Conservation (phyloP, 2,888 invertebrate species). For the Dorcus hopei region DNA sequence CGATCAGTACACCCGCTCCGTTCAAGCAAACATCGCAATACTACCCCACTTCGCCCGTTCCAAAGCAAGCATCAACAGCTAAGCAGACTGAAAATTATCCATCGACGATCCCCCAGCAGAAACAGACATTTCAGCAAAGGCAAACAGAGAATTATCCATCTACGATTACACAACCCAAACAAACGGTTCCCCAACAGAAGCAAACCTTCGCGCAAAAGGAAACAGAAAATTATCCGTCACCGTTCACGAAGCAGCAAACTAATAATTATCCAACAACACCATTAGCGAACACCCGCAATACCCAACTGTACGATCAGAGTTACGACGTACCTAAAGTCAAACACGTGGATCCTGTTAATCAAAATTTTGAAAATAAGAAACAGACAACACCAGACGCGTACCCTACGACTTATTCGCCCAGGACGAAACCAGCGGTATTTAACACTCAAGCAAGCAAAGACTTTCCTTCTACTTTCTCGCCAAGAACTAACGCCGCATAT, state of each 20-base stretch:
- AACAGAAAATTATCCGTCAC: constrained; percentile 26
- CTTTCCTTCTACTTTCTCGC: constrained; percentile 41
- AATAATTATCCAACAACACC: constrained; percentile 29
- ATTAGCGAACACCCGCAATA: constrained; percentile 10
- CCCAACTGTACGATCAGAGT: constrained; percentile 12
- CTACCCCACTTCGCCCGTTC: constrained; percentile 27
- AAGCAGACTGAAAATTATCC: constrained; percentile 25
- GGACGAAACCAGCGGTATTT: constrained; percentile 20
- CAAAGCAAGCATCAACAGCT: constrained; percentile 14
- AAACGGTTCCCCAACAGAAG: constrained; percentile 21
- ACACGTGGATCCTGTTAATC: constrained; percentile 26
- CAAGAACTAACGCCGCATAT: constrained; percentile 40
- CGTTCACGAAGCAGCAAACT: constrained; percentile 12
- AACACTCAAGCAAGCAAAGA: constrained; percentile 6
- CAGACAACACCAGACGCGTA: constrained; percentile 32
- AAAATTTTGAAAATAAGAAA: constrained; percentile 22
- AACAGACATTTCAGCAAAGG: constrained; percentile 18
- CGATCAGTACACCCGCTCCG: constrained; percentile 46
- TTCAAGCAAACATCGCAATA: constrained; percentile 40
- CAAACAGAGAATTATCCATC: constrained; percentile 39
- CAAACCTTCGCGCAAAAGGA: constrained; percentile 8
- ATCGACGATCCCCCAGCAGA: constrained; percentile 13
- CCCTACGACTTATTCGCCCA: constrained; percentile 44
- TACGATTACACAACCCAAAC: constrained; percentile 22
- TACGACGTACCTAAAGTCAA: constrained; percentile 27